Evolutionary conservation across 2,888 invertebrate species (phyloP).

Genomic region (Habrosyne pyritoides): DNA sequence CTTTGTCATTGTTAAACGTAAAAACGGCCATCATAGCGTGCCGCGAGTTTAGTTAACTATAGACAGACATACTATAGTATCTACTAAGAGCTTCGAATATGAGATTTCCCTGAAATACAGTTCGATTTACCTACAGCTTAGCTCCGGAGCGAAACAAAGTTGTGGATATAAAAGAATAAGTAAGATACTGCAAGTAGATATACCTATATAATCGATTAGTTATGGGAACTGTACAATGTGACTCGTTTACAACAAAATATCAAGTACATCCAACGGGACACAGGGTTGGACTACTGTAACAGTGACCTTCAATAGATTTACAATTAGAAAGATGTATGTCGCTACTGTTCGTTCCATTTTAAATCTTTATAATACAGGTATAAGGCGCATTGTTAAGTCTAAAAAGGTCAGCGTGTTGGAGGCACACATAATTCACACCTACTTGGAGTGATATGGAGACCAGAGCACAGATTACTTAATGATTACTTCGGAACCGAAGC

Average conservation of each 20-base stretch:
- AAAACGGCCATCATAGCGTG: too few relatives aligned
- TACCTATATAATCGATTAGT: background rate
- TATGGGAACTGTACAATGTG: background rate
- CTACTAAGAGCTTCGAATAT: too few relatives aligned
- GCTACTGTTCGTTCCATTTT: background rate
- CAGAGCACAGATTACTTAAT: too few relatives aligned
- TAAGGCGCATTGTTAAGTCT: background rate
- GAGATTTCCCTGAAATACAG: too few relatives aligned
- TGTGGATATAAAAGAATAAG: too few relatives aligned
- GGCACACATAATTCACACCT: too few relatives aligned
- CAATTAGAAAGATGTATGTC: background rate
- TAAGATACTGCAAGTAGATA: background rate
- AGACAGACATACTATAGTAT: too few relatives aligned
- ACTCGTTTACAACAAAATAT: background rate
- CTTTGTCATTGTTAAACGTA: too few relatives aligned
- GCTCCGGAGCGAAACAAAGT: too few relatives aligned
- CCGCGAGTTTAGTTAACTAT: too few relatives aligned
- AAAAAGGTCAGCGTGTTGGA: background rate
- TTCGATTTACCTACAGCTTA: too few relatives aligned
- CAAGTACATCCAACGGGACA: constrained; percentile 1
- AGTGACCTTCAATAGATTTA: background rate
- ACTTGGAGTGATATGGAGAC: background rate
- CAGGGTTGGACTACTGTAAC: background rate
- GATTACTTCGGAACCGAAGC: too few relatives aligned
- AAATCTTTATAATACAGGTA: background rate